A percentile compares a stretch with the other conserved stretches of the same genome.
These are phyloP conservation scores for Axis porcinus DNA, from an alignment of 2,113 vertebrate species.

Conservation along the genomic window DNA sequence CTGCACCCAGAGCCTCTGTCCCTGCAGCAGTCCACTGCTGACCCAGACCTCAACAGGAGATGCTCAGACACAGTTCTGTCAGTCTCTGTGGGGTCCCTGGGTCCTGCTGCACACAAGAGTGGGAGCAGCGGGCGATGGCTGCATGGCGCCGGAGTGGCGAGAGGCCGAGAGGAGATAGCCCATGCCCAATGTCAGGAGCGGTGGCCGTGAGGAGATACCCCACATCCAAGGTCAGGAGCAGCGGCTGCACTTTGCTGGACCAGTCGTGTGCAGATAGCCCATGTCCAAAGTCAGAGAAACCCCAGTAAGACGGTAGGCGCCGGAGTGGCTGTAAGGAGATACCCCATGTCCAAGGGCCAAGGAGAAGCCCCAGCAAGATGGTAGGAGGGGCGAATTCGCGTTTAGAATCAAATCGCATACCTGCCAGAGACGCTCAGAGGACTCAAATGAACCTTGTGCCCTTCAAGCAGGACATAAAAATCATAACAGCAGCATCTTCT, in stretches of 20 bases:
- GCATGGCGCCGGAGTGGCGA: accelerated
- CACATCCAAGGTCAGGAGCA: no score
- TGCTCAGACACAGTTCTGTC: not conserved
- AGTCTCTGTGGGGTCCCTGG: not conserved
- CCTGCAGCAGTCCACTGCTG: accelerated
- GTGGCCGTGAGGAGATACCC: no score
- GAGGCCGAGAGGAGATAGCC: not conserved
- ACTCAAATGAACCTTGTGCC: not conserved
- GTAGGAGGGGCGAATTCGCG: accelerated
- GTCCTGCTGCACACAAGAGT: not conserved
- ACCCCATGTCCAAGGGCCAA: not conserved
- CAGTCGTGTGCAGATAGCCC: accelerated
- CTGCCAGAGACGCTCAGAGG: not conserved
- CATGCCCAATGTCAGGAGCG: not conserved
- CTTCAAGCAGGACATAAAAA: not conserved
- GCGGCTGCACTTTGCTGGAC: no score
- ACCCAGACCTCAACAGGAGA: accelerated
- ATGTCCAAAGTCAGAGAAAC: not conserved
- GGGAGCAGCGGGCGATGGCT: accelerated
- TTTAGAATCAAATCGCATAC: not conserved
- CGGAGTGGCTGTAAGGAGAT: not conserved
- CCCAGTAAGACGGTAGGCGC: not conserved
- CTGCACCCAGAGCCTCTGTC: not conserved
- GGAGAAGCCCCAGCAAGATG: not conserved
- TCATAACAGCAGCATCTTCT: not conserved